Evolutionary conservation across 2,797 vertebrate genomes (phyloP).

Genomic region (Micropoecilia bifurca): DNA sequence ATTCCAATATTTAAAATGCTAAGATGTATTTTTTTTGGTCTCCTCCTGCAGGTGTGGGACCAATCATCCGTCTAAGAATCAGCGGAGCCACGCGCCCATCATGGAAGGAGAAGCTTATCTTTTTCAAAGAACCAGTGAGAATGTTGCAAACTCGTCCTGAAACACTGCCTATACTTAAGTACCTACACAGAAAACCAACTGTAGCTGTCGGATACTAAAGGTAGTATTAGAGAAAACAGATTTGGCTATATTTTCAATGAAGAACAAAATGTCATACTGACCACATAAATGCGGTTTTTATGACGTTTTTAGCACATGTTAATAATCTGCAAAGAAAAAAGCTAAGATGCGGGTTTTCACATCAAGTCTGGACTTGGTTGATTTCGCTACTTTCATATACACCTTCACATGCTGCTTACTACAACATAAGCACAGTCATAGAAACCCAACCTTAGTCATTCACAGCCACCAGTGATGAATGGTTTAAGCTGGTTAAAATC

Average conservation of each 20-base stretch:
- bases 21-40: conserved; percentile 4
- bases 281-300: conserved; percentile 47
- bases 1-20: background rate
- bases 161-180: conserved; percentile 70
- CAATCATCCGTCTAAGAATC: conserved; percentile 94
- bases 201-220: conserved; percentile 38
- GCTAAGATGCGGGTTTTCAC: conserved; percentile 14
- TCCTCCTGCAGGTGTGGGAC: conserved; percentile 92
- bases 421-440: conserved; percentile 68
- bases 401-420: conserved; percentile 29
- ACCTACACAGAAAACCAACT: conserved; percentile 41
- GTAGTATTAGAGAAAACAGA: conserved; percentile 34
- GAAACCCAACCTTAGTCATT: conserved; percentile 36
- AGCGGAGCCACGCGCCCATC: conserved; percentile 30
- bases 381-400: conserved; percentile 43
- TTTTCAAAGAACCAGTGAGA: conserved; percentile 52
- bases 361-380: conserved; percentile 20
- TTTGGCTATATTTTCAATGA: conserved; percentile 55
- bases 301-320: conserved; percentile 24
- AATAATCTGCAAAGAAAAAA: conserved; percentile 11
- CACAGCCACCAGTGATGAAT: conserved; percentile 5
- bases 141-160: conserved; percentile 59
- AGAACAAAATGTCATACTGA: conserved; percentile 57
- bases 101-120: conserved; percentile 37
- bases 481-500: conserved; percentile 21